These are phyloP conservation scores for Capreolus pygargus DNA, from an alignment of 2,113 vertebrate species.

Conservation along the genomic window DNA sequence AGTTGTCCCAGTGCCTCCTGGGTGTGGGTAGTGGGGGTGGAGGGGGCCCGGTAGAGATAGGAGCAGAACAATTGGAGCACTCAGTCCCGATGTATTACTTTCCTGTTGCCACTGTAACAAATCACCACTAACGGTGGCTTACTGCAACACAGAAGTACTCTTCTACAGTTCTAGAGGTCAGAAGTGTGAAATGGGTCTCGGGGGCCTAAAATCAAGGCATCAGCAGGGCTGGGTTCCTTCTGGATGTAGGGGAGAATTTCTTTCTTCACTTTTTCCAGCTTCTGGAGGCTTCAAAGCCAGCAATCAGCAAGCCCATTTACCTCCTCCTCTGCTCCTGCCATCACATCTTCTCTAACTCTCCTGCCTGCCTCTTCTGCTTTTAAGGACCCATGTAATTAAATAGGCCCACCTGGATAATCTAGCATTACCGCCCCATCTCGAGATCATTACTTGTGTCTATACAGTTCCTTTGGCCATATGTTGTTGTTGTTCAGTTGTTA, in stretches of 20 bases:
- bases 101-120: not conserved
- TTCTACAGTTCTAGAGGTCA: not conserved
- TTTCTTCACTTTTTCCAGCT: not conserved
- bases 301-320: not conserved
- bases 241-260: not conserved
- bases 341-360: not conserved
- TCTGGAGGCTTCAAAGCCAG: not conserved
- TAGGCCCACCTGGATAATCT: not conserved
- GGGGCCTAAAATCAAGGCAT: not conserved
- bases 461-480: not conserved
- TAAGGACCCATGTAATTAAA: not conserved
- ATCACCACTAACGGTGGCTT: not conserved
- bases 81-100: not conserved
- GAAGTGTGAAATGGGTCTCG: not conserved
- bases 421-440: not conserved
- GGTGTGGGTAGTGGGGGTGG: not conserved
- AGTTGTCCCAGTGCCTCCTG: too few species aligned
- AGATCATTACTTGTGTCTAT: not conserved
- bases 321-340: not conserved
- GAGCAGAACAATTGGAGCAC: not conserved
- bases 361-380: not conserved
- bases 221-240: not conserved
- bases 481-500: not conserved
- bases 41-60: accelerated
- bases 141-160: not conserved